A percentile compares a stretch with the other conserved stretches of the same genome.
phyloP scores from a whole-genome alignment of 2,888 invertebrate genomes.

The Nowickia ferox region DNA sequence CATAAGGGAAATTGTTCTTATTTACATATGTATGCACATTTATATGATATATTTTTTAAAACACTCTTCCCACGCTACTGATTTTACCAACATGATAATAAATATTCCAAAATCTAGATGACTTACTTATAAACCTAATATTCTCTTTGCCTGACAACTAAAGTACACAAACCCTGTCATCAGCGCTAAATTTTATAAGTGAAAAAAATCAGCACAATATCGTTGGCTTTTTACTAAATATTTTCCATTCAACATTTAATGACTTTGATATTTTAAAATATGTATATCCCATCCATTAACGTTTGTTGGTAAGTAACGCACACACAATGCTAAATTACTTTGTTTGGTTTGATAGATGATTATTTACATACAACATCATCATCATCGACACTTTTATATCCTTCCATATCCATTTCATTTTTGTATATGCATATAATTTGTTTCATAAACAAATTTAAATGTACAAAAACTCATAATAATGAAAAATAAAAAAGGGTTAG shows the following conservation, averaged over 20 bases:
- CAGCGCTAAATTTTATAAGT: slow-evolving; percentile 45
- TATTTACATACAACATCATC: slow-evolving; percentile 49
- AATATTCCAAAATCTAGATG: slow-evolving; percentile 60
- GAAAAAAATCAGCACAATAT: slow-evolving; percentile 55
- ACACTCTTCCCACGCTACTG: slow-evolving; percentile 66
- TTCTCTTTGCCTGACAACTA: not conserved
- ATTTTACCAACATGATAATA: slow-evolving; percentile 55
- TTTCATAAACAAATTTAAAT: slow-evolving; percentile 66
- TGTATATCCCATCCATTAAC: slow-evolving; percentile 45
- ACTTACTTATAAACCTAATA: slow-evolving; percentile 36
- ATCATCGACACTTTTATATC: slow-evolving; percentile 24
- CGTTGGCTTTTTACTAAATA: slow-evolving; percentile 12
- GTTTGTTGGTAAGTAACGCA: slow-evolving; percentile 12
- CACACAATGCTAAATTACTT: slow-evolving; percentile 40
- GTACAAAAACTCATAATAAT: slow-evolving; percentile 36
- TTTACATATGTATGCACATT: not conserved
- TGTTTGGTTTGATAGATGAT: slow-evolving; percentile 42
- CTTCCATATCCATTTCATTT: slow-evolving; percentile 53
- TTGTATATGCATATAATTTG: slow-evolving; percentile 66
- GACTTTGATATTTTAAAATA: slow-evolving; percentile 51
- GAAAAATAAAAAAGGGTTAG: slow-evolving; percentile 9
- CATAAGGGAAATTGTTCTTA: slow-evolving; percentile 30
- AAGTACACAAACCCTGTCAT: slow-evolving; percentile 1
- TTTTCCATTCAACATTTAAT: slow-evolving; percentile 52
- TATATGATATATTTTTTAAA: not conserved